These are phyloP conservation scores for Vicugna pacos DNA, from an alignment of 2,113 vertebrate genomes.

Conservation along the genomic window DNA sequence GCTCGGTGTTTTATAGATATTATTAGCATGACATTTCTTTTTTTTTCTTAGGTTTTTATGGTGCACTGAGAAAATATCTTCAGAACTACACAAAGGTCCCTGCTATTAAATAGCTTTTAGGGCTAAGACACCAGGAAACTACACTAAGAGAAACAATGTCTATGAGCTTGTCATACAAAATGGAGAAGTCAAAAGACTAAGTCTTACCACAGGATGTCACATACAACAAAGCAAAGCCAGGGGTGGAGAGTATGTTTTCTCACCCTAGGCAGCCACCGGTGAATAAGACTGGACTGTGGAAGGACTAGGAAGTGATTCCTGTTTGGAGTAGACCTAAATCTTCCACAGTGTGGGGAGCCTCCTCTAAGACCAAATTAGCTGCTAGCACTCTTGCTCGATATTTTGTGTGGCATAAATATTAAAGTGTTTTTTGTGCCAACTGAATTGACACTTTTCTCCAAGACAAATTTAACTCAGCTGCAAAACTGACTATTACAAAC, in stretches of 20 bases:
- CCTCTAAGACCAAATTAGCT: neutral
- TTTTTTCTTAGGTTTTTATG: constrained; percentile 4
- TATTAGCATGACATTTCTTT: neutral
- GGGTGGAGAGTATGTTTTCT: neutral
- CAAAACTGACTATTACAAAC: constrained; percentile 39
- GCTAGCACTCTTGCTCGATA: neutral
- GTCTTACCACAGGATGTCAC: neutral
- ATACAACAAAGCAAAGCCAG: neutral
- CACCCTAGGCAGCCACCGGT: neutral
- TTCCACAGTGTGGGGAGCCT: neutral
- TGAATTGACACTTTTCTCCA: constrained; percentile 39
- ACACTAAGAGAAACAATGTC: neutral
- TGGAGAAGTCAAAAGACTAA: neutral
- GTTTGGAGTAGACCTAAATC: neutral
- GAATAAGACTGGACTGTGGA: neutral
- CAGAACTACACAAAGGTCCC: neutral
- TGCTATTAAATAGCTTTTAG: neutral
- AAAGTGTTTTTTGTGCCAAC: neutral
- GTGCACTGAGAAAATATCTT: constrained; percentile 22
- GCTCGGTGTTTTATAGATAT: neutral
- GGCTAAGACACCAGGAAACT: neutral
- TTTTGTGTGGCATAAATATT: constrained; percentile 27
- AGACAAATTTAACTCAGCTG: constrained; percentile 19
- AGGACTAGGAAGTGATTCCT: neutral
- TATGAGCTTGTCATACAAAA: constrained; percentile 3